Conservation (phyloP, 2,888 invertebrate genomes). For the Chesias legatella region DNA sequence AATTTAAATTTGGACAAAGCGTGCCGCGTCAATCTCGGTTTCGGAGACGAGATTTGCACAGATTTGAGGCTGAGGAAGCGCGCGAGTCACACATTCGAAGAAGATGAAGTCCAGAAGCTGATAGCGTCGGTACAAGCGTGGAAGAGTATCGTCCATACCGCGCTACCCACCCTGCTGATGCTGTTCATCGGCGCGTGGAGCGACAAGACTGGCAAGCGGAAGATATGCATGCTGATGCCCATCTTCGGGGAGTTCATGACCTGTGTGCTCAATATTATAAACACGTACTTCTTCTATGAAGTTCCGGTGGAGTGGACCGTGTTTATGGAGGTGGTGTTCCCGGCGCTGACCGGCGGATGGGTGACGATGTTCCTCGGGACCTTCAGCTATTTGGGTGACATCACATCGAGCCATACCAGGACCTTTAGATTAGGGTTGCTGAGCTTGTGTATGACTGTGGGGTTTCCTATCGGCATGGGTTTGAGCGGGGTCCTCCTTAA, state of each 20-base stretch:
- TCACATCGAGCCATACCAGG: slow-evolving; percentile 77
- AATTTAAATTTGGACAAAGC: slow-evolving; percentile 92
- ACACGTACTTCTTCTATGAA: slow-evolving; percentile 78
- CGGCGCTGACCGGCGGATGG: slow-evolving; percentile 78
- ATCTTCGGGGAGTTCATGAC: slow-evolving; percentile 78
- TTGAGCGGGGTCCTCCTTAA: slow-evolving; percentile 63
- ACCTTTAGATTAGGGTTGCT: slow-evolving; percentile 81
- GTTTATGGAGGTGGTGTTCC: slow-evolving; percentile 75
- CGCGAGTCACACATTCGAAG: slow-evolving; percentile 83
- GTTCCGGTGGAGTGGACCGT: slow-evolving; percentile 76
- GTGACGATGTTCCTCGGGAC: slow-evolving; percentile 79
- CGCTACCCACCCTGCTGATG: slow-evolving; percentile 76
- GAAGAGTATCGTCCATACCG: slow-evolving; percentile 78
- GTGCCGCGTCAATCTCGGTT: slow-evolving; percentile 88
- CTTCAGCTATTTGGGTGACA: slow-evolving; percentile 82
- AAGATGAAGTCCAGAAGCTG: slow-evolving; percentile 82
- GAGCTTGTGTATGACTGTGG: slow-evolving; percentile 69
- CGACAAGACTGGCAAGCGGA: slow-evolving; percentile 79
- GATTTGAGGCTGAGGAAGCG: slow-evolving; percentile 85
- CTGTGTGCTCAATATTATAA: slow-evolving; percentile 70
- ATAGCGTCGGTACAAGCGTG: slow-evolving; percentile 78
- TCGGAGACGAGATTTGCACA: slow-evolving; percentile 85
- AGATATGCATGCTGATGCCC: slow-evolving; percentile 81
- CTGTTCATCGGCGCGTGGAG: slow-evolving; percentile 83
- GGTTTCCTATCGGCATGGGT: slow-evolving; percentile 72